Conservation (phyloP, 2,113 vertebrate genomes). For the Sialia sialis region DNA sequence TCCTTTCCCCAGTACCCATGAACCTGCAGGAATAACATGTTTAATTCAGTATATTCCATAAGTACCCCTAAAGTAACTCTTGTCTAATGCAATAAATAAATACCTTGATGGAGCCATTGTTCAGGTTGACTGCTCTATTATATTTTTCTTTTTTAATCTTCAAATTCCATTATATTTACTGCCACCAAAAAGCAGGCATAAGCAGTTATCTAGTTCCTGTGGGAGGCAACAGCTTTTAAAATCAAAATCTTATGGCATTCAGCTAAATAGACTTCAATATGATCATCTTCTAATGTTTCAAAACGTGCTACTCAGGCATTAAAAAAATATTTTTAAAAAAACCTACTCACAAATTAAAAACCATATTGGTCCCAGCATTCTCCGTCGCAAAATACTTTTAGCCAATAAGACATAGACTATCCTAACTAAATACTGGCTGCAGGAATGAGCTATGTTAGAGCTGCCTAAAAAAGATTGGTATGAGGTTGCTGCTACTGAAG, state of each 20-base stretch:
- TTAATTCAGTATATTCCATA: rapidly evolving
- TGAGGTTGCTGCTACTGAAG: neutral
- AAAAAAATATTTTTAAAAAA: neutral
- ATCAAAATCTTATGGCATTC: neutral
- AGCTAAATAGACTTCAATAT: neutral
- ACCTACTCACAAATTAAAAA: neutral
- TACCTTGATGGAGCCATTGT: neutral
- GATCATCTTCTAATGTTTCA: neutral
- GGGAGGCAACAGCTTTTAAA: neutral
- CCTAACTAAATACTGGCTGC: neutral
- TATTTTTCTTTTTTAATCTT: neutral
- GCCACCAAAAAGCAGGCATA: neutral
- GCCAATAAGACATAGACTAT: neutral
- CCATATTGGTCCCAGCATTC: neutral
- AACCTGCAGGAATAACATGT: neutral
- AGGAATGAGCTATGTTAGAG: rapidly evolving
- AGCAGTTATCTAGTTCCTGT: neutral
- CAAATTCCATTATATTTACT: neutral
- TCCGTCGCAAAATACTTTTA: neutral
- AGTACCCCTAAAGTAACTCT: neutral
- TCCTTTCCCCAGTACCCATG: neutral
- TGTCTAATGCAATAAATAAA: neutral
- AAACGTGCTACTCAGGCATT: neutral
- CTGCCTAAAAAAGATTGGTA: too few relatives aligned
- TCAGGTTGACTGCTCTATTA: neutral